Evolutionary conservation across 1,140 invertebrate genomes (phyloP), one percentile per base, ranked within the genome.

Genomic region (Trichoplusia ni): DNA sequence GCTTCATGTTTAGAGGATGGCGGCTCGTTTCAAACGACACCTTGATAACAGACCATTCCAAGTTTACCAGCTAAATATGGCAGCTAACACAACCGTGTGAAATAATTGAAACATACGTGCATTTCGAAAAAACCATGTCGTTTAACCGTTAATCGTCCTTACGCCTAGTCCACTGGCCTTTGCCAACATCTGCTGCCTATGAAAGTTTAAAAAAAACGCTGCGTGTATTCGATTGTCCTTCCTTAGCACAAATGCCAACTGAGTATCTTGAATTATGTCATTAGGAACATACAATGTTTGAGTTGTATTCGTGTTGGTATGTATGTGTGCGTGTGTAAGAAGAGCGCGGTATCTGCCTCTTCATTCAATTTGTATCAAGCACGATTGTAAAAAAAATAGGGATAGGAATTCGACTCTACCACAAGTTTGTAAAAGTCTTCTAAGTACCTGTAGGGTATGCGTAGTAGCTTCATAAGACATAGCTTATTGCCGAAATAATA

Each of bases 111-210:
- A 74, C 68, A 73, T 77, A 49, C 27, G 29, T 31, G 46, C 29
- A 49, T 44, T 58, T 72, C 63, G 63, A 73, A 73, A 53, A 69
- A 73, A 73, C 51, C 59, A 68, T 65, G 44, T 49, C 40, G 62
- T 69, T 66, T 61, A 69, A 75, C 72, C 68, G 75, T 79, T 73
- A 73, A 75, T 71, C 40, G 69, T 64, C 13, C 38, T 58, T 40
- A 59, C 71, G 64, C 53, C 65, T 71, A 67, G 70, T 67, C 54
- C 54, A 62, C 58, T 80, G 75, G 65, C 77, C 75, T 82, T 82
- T 82, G 64, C 29, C 25, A 74, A 77, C 80, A 82, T 80, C 80
- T 82, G 80, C 77, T 79, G 49, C 31, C 58, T 71, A 71, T 68
- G 71, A 80, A 80, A 79, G 65, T 65, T 40, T 3, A 62, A 46